Percentiles rank a stretch among this genome's conserved stretches.
These are phyloP conservation scores for Astyanax mexicanus DNA, from an alignment of 2,797 vertebrate genomes.

Conservation along the genomic window DNA sequence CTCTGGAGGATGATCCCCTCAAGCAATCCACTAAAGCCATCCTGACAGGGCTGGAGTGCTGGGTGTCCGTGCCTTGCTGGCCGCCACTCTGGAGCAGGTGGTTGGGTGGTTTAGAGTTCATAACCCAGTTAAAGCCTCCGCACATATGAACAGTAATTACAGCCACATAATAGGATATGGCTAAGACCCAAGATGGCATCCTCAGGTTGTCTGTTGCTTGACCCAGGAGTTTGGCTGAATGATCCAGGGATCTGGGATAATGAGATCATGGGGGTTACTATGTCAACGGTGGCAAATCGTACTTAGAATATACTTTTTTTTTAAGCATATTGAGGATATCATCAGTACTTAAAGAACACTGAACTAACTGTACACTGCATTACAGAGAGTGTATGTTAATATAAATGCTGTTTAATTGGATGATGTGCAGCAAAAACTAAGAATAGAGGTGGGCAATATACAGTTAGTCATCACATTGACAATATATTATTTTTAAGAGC, in stretches of 20 bases:
- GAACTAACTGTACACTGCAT: too few relatives aligned
- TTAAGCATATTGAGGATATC: too few relatives aligned
- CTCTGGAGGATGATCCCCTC: constrained; percentile 20
- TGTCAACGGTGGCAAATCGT: too few relatives aligned
- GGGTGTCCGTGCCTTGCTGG: neutral
- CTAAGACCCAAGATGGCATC: neutral
- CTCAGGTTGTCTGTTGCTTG: neutral
- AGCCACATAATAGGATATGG: constrained; percentile 43
- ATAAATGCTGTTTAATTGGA: too few relatives aligned
- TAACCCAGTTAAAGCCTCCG: constrained; percentile 24
- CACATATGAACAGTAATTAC: constrained; percentile 43
- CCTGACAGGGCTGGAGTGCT: neutral
- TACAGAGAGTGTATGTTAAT: too few relatives aligned
- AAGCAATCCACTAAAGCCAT: constrained; percentile 16
- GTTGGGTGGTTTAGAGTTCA: constrained; percentile 27
- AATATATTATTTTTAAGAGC: too few relatives aligned
- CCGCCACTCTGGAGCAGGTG: neutral
- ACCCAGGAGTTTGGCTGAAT: neutral
- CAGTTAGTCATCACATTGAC: too few relatives aligned
- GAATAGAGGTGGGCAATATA: too few relatives aligned
- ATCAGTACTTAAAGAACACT: too few relatives aligned
- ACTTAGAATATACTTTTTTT: too few relatives aligned
- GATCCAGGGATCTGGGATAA: neutral
- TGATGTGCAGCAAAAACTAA: too few relatives aligned
- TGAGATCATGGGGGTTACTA: constrained; percentile 13